phyloP scores from a whole-genome alignment of 2,797 vertebrate genomes.

The Platalea minor region DNA sequence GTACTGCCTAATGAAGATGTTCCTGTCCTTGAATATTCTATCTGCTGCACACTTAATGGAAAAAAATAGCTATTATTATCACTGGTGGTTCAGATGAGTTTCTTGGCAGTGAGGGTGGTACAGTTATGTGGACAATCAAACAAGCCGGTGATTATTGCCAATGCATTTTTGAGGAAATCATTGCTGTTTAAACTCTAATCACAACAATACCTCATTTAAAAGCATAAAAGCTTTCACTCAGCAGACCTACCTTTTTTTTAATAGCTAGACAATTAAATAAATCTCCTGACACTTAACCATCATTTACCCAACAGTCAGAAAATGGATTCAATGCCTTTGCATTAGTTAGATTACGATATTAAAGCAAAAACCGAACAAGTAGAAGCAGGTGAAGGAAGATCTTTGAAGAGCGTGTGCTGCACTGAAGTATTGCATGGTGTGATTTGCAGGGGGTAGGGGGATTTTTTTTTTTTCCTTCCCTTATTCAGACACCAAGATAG shows the following conservation, averaged over 20 bases:
- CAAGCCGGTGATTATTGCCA: conserved; percentile 31
- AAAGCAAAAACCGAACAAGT: conserved; percentile 7
- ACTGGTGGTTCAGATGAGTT: conserved; percentile 21
- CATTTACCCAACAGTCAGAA: conserved; percentile 50
- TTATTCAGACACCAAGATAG: neutral
- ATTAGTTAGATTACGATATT: conserved; percentile 45
- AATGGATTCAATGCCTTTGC: conserved; percentile 51
- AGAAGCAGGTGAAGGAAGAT: neutral
- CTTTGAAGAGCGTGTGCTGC: neutral
- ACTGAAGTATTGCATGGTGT: neutral
- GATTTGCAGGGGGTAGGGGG: neutral
- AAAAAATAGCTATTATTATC: conserved; percentile 20
- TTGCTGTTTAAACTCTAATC: conserved; percentile 66
- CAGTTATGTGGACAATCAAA: conserved; percentile 42
- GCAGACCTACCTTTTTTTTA: conserved; percentile 25
- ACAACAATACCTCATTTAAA: conserved; percentile 63
- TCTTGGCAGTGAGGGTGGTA: conserved; percentile 26
- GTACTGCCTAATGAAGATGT: conserved; percentile 56
- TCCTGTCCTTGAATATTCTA: conserved; percentile 35
- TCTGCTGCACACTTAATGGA: conserved; percentile 12
- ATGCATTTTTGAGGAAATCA: conserved; percentile 55
- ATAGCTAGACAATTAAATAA: conserved; percentile 58
- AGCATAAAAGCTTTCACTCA: conserved; percentile 69
- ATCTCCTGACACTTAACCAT: conserved; percentile 56
- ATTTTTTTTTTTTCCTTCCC: neutral